A percentile compares a stretch with the other conserved stretches of the same genome.
These are phyloP conservation scores for Chromis chromis DNA, from an alignment of 2,797 vertebrate genomes.

Conservation along the genomic window DNA sequence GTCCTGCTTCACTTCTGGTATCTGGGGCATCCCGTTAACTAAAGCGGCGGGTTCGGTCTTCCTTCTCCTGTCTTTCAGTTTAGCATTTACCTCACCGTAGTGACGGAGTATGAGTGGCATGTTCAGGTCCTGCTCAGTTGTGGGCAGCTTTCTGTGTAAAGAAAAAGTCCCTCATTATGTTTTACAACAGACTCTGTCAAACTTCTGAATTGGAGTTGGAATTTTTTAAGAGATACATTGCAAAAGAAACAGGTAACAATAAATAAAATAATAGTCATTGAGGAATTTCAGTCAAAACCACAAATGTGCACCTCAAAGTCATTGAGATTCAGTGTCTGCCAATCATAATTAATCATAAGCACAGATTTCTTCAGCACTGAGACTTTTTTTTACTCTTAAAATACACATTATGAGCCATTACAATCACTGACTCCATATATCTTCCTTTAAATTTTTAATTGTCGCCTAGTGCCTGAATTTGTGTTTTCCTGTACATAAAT, in stretches of 20 bases:
- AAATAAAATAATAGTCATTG: neutral
- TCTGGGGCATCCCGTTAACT: conserved; percentile 57
- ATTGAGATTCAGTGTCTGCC: neutral
- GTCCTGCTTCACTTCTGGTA: conserved; percentile 60
- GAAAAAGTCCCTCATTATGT: neutral
- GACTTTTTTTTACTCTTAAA: too few species aligned
- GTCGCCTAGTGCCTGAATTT: too few species aligned
- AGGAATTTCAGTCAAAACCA: conserved; percentile 9
- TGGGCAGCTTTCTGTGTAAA: conserved; percentile 76
- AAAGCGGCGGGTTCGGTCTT: conserved; percentile 46
- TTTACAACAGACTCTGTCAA: neutral
- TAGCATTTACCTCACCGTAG: conserved; percentile 69
- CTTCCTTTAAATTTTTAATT: too few species aligned
- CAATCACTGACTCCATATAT: too few species aligned
- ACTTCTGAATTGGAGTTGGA: neutral
- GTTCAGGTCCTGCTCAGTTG: conserved; percentile 55
- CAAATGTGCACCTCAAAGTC: neutral
- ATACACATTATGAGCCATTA: too few species aligned
- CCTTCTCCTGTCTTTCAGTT: conserved; percentile 30
- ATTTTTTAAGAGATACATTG: neutral
- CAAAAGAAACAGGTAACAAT: neutral
- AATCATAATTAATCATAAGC: neutral
- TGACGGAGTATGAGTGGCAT: conserved; percentile 71
- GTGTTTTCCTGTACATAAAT: too few species aligned
- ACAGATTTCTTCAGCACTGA: too few species aligned